phyloP scores from a whole-genome alignment of 2,113 vertebrate genomes.

The Ophthalmotilapia sp. region DNA sequence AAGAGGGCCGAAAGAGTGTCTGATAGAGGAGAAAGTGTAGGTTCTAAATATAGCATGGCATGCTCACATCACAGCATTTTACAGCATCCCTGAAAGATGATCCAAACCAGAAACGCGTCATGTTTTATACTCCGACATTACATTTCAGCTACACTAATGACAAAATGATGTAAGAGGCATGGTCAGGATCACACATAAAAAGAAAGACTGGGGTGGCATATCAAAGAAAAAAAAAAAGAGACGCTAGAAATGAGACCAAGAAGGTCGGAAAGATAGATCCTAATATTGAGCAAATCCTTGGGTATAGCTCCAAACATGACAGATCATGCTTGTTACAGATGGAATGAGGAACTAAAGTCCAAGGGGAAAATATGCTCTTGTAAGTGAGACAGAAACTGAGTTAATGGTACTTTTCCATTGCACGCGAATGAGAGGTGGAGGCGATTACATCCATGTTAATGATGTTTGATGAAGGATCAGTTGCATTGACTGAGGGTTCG shows the following conservation, averaged over 20 bases:
- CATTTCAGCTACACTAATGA: constrained; percentile 16
- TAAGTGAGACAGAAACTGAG: constrained; percentile 21
- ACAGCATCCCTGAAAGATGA: background rate
- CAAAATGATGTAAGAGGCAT: constrained; percentile 30
- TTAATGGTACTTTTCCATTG: constrained; percentile 25
- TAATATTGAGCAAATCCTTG: constrained; percentile 5
- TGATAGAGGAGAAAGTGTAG: constrained; percentile 17
- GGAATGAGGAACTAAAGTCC: constrained; percentile 14
- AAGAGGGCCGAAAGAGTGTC: constrained; percentile 8
- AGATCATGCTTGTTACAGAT: constrained; percentile 63
- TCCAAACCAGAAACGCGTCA: constrained; percentile 11
- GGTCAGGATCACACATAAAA: constrained; percentile 27
- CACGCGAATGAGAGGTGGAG: constrained; percentile 44
- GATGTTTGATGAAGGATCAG: constrained; percentile 45
- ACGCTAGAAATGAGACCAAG: constrained; percentile 2
- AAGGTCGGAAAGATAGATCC: background rate
- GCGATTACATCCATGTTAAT: constrained; percentile 62
- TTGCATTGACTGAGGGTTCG: constrained; percentile 24
- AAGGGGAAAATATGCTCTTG: background rate
- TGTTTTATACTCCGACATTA: constrained; percentile 5
- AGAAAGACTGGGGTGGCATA: constrained; percentile 16
- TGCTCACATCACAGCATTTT: constrained; percentile 51
- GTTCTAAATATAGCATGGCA: constrained; percentile 45
- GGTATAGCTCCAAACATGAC: constrained; percentile 56
- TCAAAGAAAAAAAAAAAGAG: background rate